Evolutionary conservation across 2,888 invertebrate genomes (phyloP), one percentile per base, ranked within the genome.

Genomic region (Poecilobothrus nobilitatus): DNA sequence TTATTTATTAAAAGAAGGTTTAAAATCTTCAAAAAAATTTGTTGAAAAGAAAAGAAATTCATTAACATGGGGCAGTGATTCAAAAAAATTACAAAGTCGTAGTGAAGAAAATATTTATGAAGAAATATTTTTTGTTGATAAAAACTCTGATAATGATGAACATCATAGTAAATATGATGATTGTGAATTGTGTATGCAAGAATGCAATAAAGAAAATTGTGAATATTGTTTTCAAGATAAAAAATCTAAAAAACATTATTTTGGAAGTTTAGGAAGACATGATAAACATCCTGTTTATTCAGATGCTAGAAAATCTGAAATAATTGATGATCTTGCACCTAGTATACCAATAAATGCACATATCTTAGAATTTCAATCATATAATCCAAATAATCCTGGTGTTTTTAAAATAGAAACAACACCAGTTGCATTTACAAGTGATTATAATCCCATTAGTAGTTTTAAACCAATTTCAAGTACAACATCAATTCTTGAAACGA

Each of bases 31-130:
- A 0, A 81, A 81, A 68, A 81, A 81, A 70, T 75, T 78, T 70
- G 76, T 77, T 0, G 78, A 79, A 34, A 81, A 80, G 69, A 79
- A 79, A 66, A 75, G 76, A 63, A 74, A 74, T 34, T 73, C 75
- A 0, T 68, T 73, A 5, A 67, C 71, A 37, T 34, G 71, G 18
- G 67, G 68, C 20, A 70, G 65, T 37, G 68, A 74, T 9, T 67
- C 73, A 0, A 78, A 76, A 66, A 77, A 77, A 41, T 65, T 75
- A 22, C 76, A 76, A 2, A 76, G 80, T 2, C 79, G 79, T 73
- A 81, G 81, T 70, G 82, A 82, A 66, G 82, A 82, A 70, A 82
- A 82, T 70, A 82, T 82, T 65, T 82, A 82, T 70, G 82, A 82
- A 70, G 82, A 82, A 73, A 81, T 82, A 41, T 82, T 78, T 71